Evolutionary conservation across 2,797 vertebrate species (phyloP), one percentile per base, ranked within the genome.

Genomic region (Pelodytes ibericus): DNA sequence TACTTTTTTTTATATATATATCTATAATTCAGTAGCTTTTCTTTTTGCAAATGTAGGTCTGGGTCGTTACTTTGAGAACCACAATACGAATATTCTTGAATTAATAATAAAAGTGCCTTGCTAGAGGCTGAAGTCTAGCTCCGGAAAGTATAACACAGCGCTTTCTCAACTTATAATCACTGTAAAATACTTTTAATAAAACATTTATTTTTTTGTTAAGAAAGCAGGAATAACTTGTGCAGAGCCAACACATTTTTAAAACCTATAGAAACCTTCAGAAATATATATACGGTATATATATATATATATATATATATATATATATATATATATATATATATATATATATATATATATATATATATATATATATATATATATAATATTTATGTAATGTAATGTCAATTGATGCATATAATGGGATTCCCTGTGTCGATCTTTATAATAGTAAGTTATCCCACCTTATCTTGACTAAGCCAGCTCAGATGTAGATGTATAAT

Each of bases 11-110:
- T 65, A 4, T 57, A 26, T 18, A 13, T 30, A 30, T 13, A 65
- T 74, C 57, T 22, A 74, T 74, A 74, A 74, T 74, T 65, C 26
- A 57, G 31, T 57, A 65, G 44, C 56, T 64, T 36, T 31, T n/a
- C n/a, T 36, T 36, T 44, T 44, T 10, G 22, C 24, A 64, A 16
- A 64, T 39, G 15, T 58, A 22, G 25, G 16, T 20, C 44, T 26
- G 22, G 26, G 31, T 22, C 29, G 29, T 64, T 41, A 64, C 11
- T 10, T 47, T 25, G 11, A 29, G 27, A 58, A 58, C 9, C 31
- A 30, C 24, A 58, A 41, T 53, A 24, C 5, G n/a, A 49, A 44
- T 58, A 11, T 65, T 47, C 2, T 16, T 30, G 61, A 65, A 74
- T 74, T 36, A 74, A 74, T 65, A 56, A 57, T 65, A 49, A 8